Conservation (phyloP, 2,888 invertebrate genomes). For the Ctena decussata region DNA sequence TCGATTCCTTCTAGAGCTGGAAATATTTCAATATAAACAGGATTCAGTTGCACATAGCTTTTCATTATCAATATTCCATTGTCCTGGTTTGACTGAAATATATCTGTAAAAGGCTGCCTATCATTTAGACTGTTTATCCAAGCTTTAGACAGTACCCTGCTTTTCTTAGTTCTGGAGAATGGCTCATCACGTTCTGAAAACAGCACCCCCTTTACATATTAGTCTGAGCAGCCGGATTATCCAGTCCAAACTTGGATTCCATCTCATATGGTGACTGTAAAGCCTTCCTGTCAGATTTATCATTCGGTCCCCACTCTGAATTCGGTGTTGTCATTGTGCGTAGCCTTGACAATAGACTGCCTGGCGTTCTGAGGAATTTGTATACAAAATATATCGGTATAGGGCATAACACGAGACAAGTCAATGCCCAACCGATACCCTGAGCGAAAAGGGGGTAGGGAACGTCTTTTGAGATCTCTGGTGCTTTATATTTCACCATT, state of each 20-base stretch:
- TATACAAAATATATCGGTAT: slow-evolving; percentile 76
- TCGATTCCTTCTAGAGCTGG: no score
- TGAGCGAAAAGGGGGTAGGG: slow-evolving; percentile 77
- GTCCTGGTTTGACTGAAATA: no score
- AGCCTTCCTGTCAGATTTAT: slow-evolving; percentile 54
- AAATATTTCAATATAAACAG: no score
- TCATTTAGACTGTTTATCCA: no score
- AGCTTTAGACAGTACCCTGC: no score
- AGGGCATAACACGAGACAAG: slow-evolving; percentile 71
- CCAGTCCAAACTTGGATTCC: slow-evolving; percentile 52
- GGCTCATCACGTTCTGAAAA: no score
- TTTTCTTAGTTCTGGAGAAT: no score
- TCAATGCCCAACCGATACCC: slow-evolving; percentile 75
- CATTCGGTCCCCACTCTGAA: slow-evolving; percentile 73
- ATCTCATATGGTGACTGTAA: slow-evolving; percentile 31
- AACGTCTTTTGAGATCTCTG: slow-evolving; percentile 63
- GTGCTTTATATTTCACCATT: slow-evolving; percentile 74
- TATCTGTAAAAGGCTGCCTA: no score
- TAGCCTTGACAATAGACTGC: slow-evolving; percentile 60
- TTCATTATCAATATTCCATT: no score
- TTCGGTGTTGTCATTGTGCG: slow-evolving; percentile 69
- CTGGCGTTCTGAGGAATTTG: slow-evolving; percentile 54
- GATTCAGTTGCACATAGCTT: no score
- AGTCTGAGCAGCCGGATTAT: slow-evolving; percentile 48
- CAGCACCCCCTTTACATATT: no score